Conservation (phyloP, 1,140 invertebrate genomes). For the Drosophila carrolli region DNA sequence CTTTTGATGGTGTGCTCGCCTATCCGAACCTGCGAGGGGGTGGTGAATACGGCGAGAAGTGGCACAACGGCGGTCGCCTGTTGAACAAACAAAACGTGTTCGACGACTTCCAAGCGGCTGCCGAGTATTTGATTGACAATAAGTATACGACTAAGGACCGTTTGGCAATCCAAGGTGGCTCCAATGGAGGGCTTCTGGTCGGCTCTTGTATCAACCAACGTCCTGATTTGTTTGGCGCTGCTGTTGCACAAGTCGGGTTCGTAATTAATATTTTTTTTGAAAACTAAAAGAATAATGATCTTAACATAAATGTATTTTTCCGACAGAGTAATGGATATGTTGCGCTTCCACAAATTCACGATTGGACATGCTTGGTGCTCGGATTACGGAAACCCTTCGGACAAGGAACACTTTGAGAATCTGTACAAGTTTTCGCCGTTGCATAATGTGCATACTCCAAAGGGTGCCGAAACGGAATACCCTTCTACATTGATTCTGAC, state of each 20-base stretch:
- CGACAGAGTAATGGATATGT: slow-evolving; percentile 97
- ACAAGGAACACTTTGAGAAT: slow-evolving; percentile 94
- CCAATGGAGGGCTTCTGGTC: slow-evolving; percentile 98
- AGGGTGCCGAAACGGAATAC: slow-evolving; percentile 88
- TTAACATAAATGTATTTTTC: neutral
- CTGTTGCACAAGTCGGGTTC: slow-evolving; percentile 96
- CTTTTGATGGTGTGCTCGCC: slow-evolving; percentile 95
- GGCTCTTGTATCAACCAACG: slow-evolving; percentile 97
- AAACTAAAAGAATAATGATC: too few relatives aligned
- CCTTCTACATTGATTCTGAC: slow-evolving; percentile 96
- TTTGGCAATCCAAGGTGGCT: slow-evolving; percentile 96
- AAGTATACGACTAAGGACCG: slow-evolving; percentile 92
- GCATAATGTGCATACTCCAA: slow-evolving; percentile 94
- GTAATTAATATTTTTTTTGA: slow-evolving; percentile 57
- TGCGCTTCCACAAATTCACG: slow-evolving; percentile 99
- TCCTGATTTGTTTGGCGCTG: slow-evolving; percentile 97
- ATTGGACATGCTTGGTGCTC: slow-evolving; percentile 98
- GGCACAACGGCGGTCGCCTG: slow-evolving; percentile 97
- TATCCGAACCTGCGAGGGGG: slow-evolving; percentile 98
- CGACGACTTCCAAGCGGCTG: slow-evolving; percentile 97
- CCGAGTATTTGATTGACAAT: slow-evolving; percentile 94
- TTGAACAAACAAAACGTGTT: slow-evolving; percentile 99
- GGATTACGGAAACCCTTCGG: slow-evolving; percentile 97
- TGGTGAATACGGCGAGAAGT: slow-evolving; percentile 98
- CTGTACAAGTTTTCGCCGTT: slow-evolving; percentile 97